Percentiles rank a stretch among this genome's conserved stretches.
phyloP scores from a whole-genome alignment of 2,888 invertebrate genomes.

The Mythimna ferrago region DNA sequence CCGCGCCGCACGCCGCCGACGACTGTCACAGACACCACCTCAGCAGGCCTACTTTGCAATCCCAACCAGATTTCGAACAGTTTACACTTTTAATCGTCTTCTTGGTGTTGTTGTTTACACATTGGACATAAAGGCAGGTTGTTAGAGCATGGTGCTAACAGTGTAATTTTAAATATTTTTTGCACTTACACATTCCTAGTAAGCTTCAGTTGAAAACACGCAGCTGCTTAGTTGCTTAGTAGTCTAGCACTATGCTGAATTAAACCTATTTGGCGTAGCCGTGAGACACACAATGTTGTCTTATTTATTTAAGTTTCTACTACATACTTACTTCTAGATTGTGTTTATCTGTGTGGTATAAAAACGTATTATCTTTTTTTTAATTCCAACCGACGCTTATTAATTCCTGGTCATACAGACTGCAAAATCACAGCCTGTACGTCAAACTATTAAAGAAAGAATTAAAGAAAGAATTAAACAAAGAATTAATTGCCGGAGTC shows the following conservation, averaged over 20 bases:
- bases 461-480: not conserved
- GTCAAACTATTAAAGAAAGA: too few relatives aligned
- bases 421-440: not conserved
- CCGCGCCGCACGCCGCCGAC: constrained; percentile 39
- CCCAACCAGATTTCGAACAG: constrained; percentile 1
- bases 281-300: too few relatives aligned
- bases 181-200: too few relatives aligned
- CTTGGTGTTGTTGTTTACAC: not conserved
- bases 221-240: too few relatives aligned
- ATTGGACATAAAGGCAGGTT: not conserved
- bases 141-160: not conserved
- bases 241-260: too few relatives aligned
- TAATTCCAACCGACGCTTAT: not conserved
- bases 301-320: too few relatives aligned
- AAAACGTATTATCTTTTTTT: not conserved
- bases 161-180: not conserved
- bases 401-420: not conserved
- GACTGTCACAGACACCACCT: not conserved
- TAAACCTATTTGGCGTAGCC: too few relatives aligned
- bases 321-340: too few relatives aligned
- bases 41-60: constrained; percentile 30
- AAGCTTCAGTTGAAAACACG: too few relatives aligned
- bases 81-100: not conserved
- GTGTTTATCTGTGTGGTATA: not conserved
- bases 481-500: too few relatives aligned